A percentile compares a stretch with the other conserved stretches of the same genome.
These are phyloP conservation scores for Lytechinus pictus DNA, from an alignment of 35 echinoderm and acorn worm species.

Conservation along the genomic window DNA sequence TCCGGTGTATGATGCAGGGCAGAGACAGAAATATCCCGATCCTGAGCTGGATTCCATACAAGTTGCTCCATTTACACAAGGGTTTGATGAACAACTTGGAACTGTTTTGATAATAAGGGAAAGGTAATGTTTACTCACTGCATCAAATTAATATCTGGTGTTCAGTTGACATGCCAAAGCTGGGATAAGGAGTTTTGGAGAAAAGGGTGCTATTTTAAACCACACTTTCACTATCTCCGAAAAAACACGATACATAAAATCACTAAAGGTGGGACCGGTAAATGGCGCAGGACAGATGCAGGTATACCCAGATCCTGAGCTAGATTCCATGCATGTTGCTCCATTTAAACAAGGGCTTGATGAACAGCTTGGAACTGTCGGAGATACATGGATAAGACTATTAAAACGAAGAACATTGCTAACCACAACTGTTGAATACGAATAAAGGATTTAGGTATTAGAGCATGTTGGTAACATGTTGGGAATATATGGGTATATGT, in stretches of 20 bases:
- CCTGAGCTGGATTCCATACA: constrained; percentile 23
- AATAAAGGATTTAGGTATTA: too few species aligned
- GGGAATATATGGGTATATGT: too few species aligned
- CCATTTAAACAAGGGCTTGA: constrained; percentile 7
- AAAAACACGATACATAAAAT: too few species aligned
- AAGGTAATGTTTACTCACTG: too few species aligned
- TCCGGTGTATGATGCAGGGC: neutral
- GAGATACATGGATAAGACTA: neutral
- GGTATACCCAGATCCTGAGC: constrained; percentile 23
- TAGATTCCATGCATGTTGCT: constrained; percentile 41
- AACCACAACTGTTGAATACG: neutral
- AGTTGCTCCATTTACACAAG: constrained; percentile 37
- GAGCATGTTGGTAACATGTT: too few species aligned
- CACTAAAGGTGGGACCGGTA: neutral
- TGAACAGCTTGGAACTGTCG: neutral
- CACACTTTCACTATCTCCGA: too few species aligned
- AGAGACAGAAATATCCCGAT: constrained; percentile 30
- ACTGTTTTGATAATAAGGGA: neutral
- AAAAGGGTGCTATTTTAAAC: too few species aligned
- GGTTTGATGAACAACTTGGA: neutral
- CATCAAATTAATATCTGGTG: too few species aligned
- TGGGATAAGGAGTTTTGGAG: too few species aligned
- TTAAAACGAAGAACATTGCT: neutral
- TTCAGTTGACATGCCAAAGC: too few species aligned
- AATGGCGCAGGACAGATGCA: constrained; percentile 11